Evolutionary conservation across 1,140 invertebrate genomes (phyloP).

Genomic region (Brachionus angularis): DNA sequence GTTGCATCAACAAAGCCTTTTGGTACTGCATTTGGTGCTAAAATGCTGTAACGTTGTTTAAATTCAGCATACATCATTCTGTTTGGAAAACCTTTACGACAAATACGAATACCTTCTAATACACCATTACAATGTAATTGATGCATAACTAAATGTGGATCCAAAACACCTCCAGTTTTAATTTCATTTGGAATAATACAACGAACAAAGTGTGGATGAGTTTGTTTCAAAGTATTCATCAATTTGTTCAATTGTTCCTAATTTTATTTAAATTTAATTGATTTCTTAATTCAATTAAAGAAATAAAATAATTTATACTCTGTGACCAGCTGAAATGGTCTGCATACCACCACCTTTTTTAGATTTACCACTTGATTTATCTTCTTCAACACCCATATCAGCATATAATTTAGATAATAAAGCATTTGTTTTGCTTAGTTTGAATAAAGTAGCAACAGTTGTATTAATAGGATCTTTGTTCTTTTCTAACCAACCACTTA

Average conservation of each 20-base stretch:
- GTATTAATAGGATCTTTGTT: conserved; percentile 99
- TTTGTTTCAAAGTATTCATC: conserved; percentile 90
- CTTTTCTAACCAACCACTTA: conserved; percentile 97
- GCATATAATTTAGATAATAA: conserved; percentile 1
- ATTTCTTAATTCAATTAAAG: too few relatives aligned
- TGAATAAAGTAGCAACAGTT: conserved; percentile 67
- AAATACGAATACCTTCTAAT: conserved; percentile 99
- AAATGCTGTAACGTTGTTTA: conserved; percentile 99
- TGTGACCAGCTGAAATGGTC: conserved; percentile 81
- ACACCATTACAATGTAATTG: conserved; percentile 99
- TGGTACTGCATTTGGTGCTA: conserved; percentile 77
- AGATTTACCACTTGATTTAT: conserved; percentile 65
- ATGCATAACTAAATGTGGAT: conserved; percentile 91
- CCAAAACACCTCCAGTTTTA: conserved; percentile 92
- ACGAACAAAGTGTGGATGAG: conserved; percentile 97
- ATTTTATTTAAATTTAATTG: too few relatives aligned
- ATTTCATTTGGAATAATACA: conserved; percentile 99
- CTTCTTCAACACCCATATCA: conserved; percentile 40
- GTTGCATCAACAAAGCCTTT: conserved; percentile 73
- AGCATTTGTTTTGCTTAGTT: conserved; percentile 1
- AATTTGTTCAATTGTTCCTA: conserved; percentile 93
- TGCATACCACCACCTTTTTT: conserved; percentile 95
- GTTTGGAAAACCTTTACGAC: conserved; percentile 99
- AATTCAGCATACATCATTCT: conserved; percentile 99
- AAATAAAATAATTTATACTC: too few relatives aligned